Base-by-base conservation (phyloP, 2,888 invertebrate genomes). In the Malthinus seriepunctatus region DNA sequence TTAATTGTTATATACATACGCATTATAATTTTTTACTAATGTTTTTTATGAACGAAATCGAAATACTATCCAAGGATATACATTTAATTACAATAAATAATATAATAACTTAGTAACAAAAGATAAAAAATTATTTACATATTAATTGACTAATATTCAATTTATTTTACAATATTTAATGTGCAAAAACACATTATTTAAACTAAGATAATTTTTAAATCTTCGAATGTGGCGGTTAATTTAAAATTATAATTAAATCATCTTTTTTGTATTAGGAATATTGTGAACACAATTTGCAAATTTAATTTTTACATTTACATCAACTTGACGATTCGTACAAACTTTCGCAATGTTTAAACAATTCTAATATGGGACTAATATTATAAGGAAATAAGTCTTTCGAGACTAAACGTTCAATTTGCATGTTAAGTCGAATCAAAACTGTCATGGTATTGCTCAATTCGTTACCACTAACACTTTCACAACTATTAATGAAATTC, bases 321-420 rank as follows among this genome's bases (percentile, higher is more conserved):
- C 39, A 42, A 42, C 39, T 42, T 8, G 39, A 39, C 2, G 90
- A 90, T 79, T 93, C 92, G 76, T 92, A 93, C 68, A 93, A 82
- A 73, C 89, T 88, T 74, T 93, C 93, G 72, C 92, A 93, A 66
- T 88, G 88, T 76, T 91, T 91, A 64, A 95, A 80, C 69, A 94
- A 80, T 77, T 90, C 86, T 67, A 93, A 81, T 56, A 95, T 90
- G 38, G 94, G 94, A 70, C 89, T 91, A 71, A 95, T 94, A 76
- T 95, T 94, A 77, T 95, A 95, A 0, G 94, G 93, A 77, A 93
- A 94, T 48, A 93, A 78, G 66, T 91, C 88, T 71, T 89, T 89
- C 0, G 91, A 88, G 6, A 94, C 93, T 67, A 94, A 80, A 71
- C 91, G 84, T 67, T 90, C 90, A 64, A 95, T 92, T 71, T 93